Conservation (phyloP, 2,888 invertebrate species). For the Megamerina dolium region DNA sequence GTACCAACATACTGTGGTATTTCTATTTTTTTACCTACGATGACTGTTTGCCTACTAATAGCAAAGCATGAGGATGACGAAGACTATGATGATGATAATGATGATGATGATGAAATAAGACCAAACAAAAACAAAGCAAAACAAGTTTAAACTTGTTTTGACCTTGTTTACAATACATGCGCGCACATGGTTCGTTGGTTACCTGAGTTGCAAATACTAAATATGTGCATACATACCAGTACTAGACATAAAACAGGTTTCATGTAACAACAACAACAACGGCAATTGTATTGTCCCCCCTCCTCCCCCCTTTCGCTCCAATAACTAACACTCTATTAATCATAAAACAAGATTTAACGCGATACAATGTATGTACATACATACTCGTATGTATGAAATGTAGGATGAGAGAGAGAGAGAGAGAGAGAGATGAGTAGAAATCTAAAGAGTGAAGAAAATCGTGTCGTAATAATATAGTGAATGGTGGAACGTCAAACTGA, state of each 20-base stretch:
- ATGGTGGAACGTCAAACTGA: too few relatives aligned
- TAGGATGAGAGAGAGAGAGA: background rate
- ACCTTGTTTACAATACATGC: conserved; percentile 36
- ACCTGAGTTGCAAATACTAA: background rate
- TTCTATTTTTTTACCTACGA: too few relatives aligned
- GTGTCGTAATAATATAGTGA: too few relatives aligned
- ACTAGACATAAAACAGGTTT: conserved; percentile 8
- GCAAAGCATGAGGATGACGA: too few relatives aligned
- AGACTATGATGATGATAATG: background rate
- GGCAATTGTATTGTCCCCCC: background rate
- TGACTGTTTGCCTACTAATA: too few relatives aligned
- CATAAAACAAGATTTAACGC: too few relatives aligned
- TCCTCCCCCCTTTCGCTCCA: background rate
- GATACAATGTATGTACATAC: too few relatives aligned
- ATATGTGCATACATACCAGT: background rate
- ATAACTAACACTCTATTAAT: too few relatives aligned
- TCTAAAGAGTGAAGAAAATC: background rate
- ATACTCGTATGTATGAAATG: too few relatives aligned
- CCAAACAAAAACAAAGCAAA: conserved; percentile 1
- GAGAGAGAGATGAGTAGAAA: background rate
- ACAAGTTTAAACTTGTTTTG: conserved; percentile 30
- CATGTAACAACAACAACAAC: conserved; percentile 7
- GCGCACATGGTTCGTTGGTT: conserved; percentile 14
- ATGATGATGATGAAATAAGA: background rate
- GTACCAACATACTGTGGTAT: too few relatives aligned